Percentiles rank a stretch among this genome's conserved stretches.
Conservation (phyloP, 2,797 vertebrate genomes). For the Sarcoramphus papa region DNA sequence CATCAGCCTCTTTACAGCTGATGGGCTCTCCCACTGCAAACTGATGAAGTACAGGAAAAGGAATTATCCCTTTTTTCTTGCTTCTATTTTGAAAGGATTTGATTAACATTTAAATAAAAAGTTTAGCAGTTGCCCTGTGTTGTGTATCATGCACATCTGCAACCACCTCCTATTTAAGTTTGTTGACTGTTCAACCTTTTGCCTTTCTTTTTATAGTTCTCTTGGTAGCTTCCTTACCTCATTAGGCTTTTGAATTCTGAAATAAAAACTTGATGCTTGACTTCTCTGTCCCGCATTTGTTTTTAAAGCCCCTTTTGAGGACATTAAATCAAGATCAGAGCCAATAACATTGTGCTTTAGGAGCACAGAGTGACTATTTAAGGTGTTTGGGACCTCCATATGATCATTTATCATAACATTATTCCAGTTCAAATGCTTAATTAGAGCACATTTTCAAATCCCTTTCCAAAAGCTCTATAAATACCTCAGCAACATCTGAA, state of each 20-base stretch:
- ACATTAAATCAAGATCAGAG: slow-evolving; percentile 42
- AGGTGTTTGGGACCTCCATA: slow-evolving; percentile 41
- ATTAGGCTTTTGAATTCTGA: slow-evolving; percentile 36
- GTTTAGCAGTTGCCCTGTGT: neutral
- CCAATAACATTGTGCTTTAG: neutral
- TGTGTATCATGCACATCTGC: slow-evolving; percentile 13
- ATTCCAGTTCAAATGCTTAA: slow-evolving; percentile 49
- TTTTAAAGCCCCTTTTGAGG: slow-evolving; percentile 41
- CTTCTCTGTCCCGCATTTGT: neutral
- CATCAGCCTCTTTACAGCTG: neutral
- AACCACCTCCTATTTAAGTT: neutral
- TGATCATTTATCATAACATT: slow-evolving; percentile 55
- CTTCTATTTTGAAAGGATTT: slow-evolving; percentile 10
- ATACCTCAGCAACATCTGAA: slow-evolving; percentile 19
- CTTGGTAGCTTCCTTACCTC: slow-evolving; percentile 30
- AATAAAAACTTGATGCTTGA: slow-evolving; percentile 45
- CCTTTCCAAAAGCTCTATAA: slow-evolving; percentile 30
- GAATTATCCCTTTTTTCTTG: neutral
- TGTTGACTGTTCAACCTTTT: slow-evolving; percentile 20
- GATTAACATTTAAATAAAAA: slow-evolving; percentile 22
- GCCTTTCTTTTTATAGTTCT: slow-evolving; percentile 53
- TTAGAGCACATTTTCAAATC: slow-evolving; percentile 35
- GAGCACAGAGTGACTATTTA: slow-evolving; percentile 40
- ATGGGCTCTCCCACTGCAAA: neutral
- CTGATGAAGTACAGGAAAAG: neutral